Evolutionary conservation across 2,888 invertebrate species (phyloP).

Genomic region (Drosophila eohydei): DNA sequence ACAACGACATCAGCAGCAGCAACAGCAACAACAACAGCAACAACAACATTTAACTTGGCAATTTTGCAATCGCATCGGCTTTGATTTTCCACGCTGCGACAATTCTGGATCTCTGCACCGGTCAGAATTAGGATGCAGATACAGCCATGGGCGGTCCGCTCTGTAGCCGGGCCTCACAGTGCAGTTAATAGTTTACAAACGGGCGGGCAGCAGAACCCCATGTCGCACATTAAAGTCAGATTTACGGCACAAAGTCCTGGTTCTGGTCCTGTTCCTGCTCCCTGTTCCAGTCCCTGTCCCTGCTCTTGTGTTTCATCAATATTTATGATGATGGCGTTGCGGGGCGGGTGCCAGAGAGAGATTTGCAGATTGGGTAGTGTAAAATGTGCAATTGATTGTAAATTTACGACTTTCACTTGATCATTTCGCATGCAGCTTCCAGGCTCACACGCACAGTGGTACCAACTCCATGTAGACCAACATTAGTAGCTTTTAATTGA

Average conservation of each 20-base stretch:
- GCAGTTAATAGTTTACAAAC: constrained; percentile 68
- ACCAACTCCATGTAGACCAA: constrained; percentile 21
- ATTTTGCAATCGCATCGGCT: constrained; percentile 59
- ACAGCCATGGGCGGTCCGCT: constrained; percentile 26
- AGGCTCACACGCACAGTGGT: constrained; percentile 30
- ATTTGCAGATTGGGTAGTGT: constrained; percentile 45
- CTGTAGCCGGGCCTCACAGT: constrained; percentile 38
- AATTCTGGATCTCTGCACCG: constrained; percentile 25
- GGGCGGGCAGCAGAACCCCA: constrained; percentile 32
- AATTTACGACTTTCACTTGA: constrained; percentile 44
- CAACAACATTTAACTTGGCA: constrained; percentile 22
- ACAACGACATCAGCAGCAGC: constrained; percentile 14
- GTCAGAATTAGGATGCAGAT: constrained; percentile 55
- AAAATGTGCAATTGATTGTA: constrained; percentile 62
- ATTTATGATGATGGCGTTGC: constrained; percentile 65
- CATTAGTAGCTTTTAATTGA: constrained; percentile 32
- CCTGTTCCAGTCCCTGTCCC: background rate
- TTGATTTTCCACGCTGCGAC: constrained; percentile 74
- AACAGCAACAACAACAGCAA: constrained; percentile 5
- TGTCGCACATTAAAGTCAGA: constrained; percentile 56
- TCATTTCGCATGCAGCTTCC: constrained; percentile 15
- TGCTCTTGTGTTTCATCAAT: constrained; percentile 52
- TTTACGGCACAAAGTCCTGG: constrained; percentile 46
- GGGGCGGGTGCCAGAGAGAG: constrained; percentile 23
- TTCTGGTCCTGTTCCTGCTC: constrained; percentile 2